Evolutionary conservation across 2,888 invertebrate species (phyloP).

Genomic region (Drosophila meridiana): DNA sequence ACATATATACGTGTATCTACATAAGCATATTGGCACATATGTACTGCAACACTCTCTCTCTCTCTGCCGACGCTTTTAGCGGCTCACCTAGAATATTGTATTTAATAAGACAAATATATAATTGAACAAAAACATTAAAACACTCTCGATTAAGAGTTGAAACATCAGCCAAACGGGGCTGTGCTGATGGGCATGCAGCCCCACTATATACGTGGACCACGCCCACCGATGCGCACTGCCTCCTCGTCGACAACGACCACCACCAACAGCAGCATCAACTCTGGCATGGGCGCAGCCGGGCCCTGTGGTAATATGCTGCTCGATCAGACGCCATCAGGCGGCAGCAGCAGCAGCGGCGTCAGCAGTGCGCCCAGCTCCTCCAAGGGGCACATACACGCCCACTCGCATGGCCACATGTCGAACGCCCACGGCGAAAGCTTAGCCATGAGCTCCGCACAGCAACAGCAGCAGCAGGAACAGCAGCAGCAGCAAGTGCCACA

Average conservation of each 20-base stretch:
- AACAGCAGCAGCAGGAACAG: conserved; percentile 64
- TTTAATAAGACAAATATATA: too few relatives aligned
- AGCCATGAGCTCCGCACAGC: too few relatives aligned
- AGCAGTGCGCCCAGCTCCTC: conserved; percentile 84
- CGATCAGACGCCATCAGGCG: conserved; percentile 82
- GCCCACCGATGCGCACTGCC: conserved; percentile 85
- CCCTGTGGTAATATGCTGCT: conserved; percentile 60
- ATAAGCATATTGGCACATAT: too few relatives aligned
- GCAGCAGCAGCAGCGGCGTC: conserved; percentile 83
- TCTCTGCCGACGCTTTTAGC: too few relatives aligned
- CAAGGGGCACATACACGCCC: conserved; percentile 85
- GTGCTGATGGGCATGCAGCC: conserved; percentile 78
- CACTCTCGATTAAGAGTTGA: too few relatives aligned
- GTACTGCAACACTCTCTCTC: too few relatives aligned
- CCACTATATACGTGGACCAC: conserved; percentile 84
- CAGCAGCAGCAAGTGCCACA: conserved; percentile 88
- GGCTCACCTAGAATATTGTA: too few relatives aligned
- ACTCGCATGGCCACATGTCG: conserved; percentile 65
- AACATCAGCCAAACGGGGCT: conserved; percentile 84
- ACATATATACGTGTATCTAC: too few relatives aligned
- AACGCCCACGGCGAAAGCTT: too few relatives aligned
- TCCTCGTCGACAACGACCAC: conserved; percentile 73
- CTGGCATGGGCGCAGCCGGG: conserved; percentile 23
- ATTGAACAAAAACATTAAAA: too few relatives aligned
- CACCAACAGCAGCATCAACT: conserved; percentile 48